Evolutionary conservation across 2,113 vertebrate genomes (phyloP), one percentile per base, ranked within the genome.

Genomic region (Zosterops pallidus): DNA sequence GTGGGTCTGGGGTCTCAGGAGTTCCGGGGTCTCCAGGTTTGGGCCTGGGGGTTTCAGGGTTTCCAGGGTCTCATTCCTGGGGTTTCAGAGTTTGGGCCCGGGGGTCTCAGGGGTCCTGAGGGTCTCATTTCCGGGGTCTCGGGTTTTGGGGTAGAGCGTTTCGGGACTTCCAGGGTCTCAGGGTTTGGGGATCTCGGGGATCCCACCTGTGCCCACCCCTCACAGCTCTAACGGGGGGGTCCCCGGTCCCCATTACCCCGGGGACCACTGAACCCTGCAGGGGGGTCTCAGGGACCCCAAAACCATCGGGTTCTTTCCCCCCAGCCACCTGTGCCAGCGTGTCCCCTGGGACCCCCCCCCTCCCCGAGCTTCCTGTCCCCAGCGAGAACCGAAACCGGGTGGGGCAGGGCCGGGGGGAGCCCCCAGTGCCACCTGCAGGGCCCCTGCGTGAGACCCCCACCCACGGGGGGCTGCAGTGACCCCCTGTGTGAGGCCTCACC

Each of bases 141-240:
- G 2, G 24, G 21, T 16, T 9, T 39, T 1, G 4, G 31, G 21
- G 16, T 6, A 4, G 12, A 10, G 9, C 4, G n/a, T 50, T 33
- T 50, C 21, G 21, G 42, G 11, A 37, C 6, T 31, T 49, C n/a
- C 4, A 6, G 15, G 20, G n/a, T 47, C 44, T 31, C 35, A 6
- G 9, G 22, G 17, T 33, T 25, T 14, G 72, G 74, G 28, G 28
- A 11, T 60, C 35, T 39, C 7, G 21, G 56, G n/a, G 16, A 21
- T 49, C 44, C 12, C 28, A 60, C 20, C 9, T 11, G 16, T 21
- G 44, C 57, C 57, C 44, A 62, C 9, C 22, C 28, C 7, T 76
- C 44, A 14, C 7, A 2, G 20, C 25, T 59, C 6, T 17, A 17
- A 29, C 1, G 1, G 25, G 1, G 1, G 1, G 25, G 8, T 47